phyloP scores from a whole-genome alignment of 2,888 invertebrate species.

The Acanthoscelides obtectus region DNA sequence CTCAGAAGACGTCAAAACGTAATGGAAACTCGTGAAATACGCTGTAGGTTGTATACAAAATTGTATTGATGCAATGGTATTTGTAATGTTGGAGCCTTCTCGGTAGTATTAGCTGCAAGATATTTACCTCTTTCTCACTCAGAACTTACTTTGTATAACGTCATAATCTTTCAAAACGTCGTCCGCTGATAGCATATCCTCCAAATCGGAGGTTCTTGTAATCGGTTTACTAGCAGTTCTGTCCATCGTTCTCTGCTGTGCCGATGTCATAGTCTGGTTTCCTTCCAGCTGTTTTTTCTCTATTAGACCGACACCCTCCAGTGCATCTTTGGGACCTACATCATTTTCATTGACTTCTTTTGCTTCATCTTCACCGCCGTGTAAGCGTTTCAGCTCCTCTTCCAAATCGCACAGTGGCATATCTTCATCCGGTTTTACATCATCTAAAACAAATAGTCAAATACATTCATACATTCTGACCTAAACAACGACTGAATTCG shows the following conservation, averaged over 20 bases:
- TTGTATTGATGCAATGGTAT: too few relatives aligned
- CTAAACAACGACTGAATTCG: too few relatives aligned
- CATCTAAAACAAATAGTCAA: conserved; percentile 4
- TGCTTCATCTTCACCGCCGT: conserved; percentile 15
- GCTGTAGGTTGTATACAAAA: too few relatives aligned
- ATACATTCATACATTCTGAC: too few relatives aligned
- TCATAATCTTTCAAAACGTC: conserved; percentile 29
- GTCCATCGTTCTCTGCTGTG: neutral
- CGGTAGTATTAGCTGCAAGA: too few relatives aligned
- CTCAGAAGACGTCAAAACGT: too few relatives aligned
- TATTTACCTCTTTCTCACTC: too few relatives aligned
- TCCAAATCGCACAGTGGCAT: conserved; percentile 16
- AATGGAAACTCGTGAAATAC: too few relatives aligned
- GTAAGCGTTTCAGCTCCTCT: conserved; percentile 20
- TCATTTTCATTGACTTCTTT: neutral
- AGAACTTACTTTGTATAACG: conserved; percentile 33
- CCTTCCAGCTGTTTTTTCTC: neutral
- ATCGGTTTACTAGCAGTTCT: conserved; percentile 7
- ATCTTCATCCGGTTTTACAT: neutral
- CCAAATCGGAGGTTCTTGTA: conserved; percentile 19
- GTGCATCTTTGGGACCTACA: neutral
- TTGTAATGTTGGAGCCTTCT: too few relatives aligned
- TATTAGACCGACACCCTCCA: neutral
- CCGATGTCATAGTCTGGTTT: neutral
- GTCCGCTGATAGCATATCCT: conserved; percentile 22